Conservation (phyloP, 2,113 vertebrate genomes). For the Hystrix cristata region DNA sequence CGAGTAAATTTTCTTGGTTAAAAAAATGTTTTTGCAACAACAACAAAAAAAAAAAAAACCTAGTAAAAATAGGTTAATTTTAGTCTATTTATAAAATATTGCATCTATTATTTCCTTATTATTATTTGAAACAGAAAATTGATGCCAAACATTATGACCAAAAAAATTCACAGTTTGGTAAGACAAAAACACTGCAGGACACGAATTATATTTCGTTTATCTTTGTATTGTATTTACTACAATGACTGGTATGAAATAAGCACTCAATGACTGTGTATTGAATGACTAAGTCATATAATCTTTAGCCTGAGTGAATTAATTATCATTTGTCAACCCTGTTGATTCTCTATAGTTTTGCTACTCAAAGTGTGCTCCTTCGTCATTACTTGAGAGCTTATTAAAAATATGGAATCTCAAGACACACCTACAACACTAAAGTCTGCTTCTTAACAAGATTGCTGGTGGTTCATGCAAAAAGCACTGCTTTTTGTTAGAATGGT, state of each 20-base stretch:
- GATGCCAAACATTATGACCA: not conserved
- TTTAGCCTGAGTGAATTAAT: not conserved
- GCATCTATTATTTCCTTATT: not conserved
- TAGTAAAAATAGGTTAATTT: not conserved
- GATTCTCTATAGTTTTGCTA: not conserved
- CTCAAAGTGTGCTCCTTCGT: not conserved
- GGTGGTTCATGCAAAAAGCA: not conserved
- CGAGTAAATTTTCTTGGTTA: too few relatives aligned
- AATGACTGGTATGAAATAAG: not conserved
- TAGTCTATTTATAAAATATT: constrained; percentile 34
- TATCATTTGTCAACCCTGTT: not conserved
- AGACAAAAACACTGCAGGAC: not conserved
- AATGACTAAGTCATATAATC: not conserved
- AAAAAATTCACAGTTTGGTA: not conserved
- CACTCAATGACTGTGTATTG: not conserved
- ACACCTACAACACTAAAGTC: not conserved
- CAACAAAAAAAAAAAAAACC: not conserved
- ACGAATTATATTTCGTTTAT: not conserved
- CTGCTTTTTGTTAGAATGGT: constrained; percentile 7
- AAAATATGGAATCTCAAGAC: not conserved
- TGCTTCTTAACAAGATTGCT: constrained; percentile 16
- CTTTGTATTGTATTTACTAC: not conserved
- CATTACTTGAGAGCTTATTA: constrained; percentile 37
- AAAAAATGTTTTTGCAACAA: too few relatives aligned
- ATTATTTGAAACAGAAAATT: not conserved